phyloP scores from a whole-genome alignment of 2,888 invertebrate species.

The Pocota personata region DNA sequence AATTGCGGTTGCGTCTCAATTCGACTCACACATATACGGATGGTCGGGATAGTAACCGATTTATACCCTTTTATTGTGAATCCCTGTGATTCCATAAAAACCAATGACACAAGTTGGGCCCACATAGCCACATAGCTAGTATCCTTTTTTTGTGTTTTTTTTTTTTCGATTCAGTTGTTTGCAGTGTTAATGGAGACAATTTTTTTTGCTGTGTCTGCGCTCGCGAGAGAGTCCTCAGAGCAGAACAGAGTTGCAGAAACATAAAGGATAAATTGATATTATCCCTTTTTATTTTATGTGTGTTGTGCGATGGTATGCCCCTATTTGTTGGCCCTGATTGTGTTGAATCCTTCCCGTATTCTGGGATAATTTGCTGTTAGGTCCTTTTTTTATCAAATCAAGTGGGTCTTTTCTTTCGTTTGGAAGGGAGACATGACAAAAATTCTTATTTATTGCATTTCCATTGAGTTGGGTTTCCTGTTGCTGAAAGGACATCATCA shows the following conservation, averaged over 20 bases:
- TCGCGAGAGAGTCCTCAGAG: slow-evolving; percentile 48
- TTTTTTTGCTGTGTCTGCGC: slow-evolving; percentile 65
- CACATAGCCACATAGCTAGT: slow-evolving; percentile 7
- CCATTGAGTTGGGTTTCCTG: slow-evolving; percentile 39
- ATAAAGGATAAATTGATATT: slow-evolving; percentile 73
- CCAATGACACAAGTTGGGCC: slow-evolving; percentile 43
- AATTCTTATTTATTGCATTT: slow-evolving; percentile 70
- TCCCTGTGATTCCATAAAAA: slow-evolving; percentile 65
- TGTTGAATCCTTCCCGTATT: slow-evolving; percentile 50
- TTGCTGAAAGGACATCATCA: slow-evolving; percentile 26
- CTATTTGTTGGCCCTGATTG: slow-evolving; percentile 56
- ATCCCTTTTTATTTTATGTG: slow-evolving; percentile 66
- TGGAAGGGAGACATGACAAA: slow-evolving; percentile 62
- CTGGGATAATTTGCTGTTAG: slow-evolving; percentile 58
- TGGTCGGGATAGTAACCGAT: slow-evolving; percentile 59
- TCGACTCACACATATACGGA: slow-evolving; percentile 39
- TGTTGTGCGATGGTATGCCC: slow-evolving; percentile 36
- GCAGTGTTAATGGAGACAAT: slow-evolving; percentile 62
- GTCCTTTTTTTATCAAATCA: slow-evolving; percentile 44
- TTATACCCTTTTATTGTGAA: slow-evolving; percentile 70
- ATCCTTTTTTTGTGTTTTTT: slow-evolving; percentile 28
- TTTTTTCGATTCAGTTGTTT: slow-evolving; percentile 62
- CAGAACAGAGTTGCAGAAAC: slow-evolving; percentile 42
- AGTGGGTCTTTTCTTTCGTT: slow-evolving; percentile 51
- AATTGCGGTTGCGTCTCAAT: slow-evolving; percentile 74